A percentile compares a stretch with the other conserved stretches of the same genome.
Conservation (phyloP, 2,113 vertebrate species). For the Thermophis baileyi region DNA sequence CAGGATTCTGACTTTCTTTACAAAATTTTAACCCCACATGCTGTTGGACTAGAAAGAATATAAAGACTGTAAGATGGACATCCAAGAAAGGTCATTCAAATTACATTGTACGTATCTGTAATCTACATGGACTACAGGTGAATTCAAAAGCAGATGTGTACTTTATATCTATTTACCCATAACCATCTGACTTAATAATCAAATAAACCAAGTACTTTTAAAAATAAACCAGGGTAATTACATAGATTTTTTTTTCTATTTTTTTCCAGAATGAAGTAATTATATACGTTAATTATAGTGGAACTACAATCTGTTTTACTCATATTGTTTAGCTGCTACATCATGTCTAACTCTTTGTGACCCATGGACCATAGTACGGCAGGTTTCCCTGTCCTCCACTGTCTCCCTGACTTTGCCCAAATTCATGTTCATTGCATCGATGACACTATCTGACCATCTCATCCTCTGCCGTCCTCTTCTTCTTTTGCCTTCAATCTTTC, state of each 20-base stretch:
- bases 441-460: no score
- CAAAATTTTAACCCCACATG: no score
- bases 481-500: no score
- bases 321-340: neutral
- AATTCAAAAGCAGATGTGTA: neutral
- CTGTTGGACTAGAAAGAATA: no score
- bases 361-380: no score
- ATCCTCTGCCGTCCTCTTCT: no score
- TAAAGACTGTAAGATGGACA: no score
- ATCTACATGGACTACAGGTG: neutral
- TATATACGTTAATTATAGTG: slow-evolving; percentile 42
- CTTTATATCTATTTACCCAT: neutral
- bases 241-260: slow-evolving; percentile 43
- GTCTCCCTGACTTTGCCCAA: no score
- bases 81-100: neutral
- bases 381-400: no score
- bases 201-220: slow-evolving; percentile 14
- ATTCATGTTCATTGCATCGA: no score
- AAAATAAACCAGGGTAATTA: slow-evolving; percentile 40
- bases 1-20: no score
- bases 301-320: slow-evolving; percentile 36
- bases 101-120: neutral
- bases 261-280: slow-evolving; percentile 38
- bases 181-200: slow-evolving; percentile 38
- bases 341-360: no score